Percentiles rank a stretch among this genome's conserved stretches.
Conservation (phyloP, 2,113 vertebrate species). For the Colaptes auratus region DNA sequence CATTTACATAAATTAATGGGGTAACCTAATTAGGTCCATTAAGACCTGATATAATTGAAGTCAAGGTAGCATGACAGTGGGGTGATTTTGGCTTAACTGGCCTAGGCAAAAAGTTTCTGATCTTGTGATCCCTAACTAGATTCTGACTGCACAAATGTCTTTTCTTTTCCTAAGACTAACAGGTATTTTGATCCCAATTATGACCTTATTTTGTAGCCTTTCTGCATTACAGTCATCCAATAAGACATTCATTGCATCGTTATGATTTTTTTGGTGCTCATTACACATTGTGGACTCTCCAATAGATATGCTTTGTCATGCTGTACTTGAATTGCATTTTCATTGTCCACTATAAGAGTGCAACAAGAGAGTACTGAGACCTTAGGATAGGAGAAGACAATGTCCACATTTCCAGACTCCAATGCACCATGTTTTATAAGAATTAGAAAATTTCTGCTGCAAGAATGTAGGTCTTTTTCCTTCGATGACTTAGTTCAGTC, state of each 20-base stretch:
- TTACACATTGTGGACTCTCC: not conserved
- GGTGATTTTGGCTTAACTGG: not conserved
- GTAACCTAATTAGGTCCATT: not conserved
- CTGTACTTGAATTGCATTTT: not conserved
- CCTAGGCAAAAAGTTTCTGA: not conserved
- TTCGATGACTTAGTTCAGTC: not conserved
- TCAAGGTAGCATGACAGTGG: not conserved
- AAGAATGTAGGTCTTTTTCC: fast-evolving
- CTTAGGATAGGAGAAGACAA: not conserved
- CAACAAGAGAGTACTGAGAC: not conserved
- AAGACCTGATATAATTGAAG: not conserved
- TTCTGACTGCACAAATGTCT: not conserved
- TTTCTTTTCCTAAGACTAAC: not conserved
- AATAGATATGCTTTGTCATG: not conserved
- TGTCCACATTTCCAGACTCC: not conserved
- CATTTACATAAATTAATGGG: not conserved
- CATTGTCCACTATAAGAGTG: not conserved
- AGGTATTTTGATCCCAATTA: not conserved
- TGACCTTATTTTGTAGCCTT: not conserved
- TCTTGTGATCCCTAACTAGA: not conserved
- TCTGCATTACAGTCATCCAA: not conserved
- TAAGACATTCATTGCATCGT: not conserved
- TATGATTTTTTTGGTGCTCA: not conserved
- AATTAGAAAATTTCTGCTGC: not conserved
- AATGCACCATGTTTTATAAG: not conserved